Evolutionary conservation across 1,140 invertebrate genomes (phyloP).

Genomic region (Aphelenchoides avenae): DNA sequence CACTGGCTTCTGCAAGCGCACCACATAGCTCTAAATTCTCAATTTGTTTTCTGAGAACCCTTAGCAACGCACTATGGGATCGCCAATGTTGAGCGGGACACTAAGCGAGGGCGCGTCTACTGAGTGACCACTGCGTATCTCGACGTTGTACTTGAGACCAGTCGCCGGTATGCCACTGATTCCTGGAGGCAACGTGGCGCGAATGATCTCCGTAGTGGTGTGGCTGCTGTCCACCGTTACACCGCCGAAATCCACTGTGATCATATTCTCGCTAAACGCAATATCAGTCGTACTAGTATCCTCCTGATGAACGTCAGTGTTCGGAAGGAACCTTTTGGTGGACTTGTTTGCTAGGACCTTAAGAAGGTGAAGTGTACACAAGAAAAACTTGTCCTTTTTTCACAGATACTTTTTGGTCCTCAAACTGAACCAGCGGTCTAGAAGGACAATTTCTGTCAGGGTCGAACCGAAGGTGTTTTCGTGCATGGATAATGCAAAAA

Average conservation of each 20-base stretch:
- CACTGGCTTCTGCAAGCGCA: conserved; percentile 48
- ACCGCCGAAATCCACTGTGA: conserved; percentile 56
- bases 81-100: conserved; percentile 51
- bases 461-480: no score
- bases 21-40: conserved; percentile 47
- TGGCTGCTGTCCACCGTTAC: conserved; percentile 50
- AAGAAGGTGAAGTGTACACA: no score
- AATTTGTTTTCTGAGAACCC: not conserved
- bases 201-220: conserved; percentile 37
- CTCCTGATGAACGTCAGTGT: no score
- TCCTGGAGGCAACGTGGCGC: conserved; percentile 25
- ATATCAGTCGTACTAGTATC: no score
- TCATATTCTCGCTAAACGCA: conserved; percentile 47
- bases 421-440: no score
- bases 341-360: no score
- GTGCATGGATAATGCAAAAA: no score
- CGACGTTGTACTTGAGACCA: conserved; percentile 50
- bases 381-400: no score
- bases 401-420: no score
- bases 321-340: no score
- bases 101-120: conserved; percentile 36
- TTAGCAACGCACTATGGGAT: conserved; percentile 47
- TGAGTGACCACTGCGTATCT: conserved; percentile 45
- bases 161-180: conserved; percentile 8
- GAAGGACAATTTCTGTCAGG: no score